A percentile compares a stretch with the other conserved stretches of the same genome.
phyloP scores from a whole-genome alignment of 2,113 vertebrate species.

The Phainopepla nitens region DNA sequence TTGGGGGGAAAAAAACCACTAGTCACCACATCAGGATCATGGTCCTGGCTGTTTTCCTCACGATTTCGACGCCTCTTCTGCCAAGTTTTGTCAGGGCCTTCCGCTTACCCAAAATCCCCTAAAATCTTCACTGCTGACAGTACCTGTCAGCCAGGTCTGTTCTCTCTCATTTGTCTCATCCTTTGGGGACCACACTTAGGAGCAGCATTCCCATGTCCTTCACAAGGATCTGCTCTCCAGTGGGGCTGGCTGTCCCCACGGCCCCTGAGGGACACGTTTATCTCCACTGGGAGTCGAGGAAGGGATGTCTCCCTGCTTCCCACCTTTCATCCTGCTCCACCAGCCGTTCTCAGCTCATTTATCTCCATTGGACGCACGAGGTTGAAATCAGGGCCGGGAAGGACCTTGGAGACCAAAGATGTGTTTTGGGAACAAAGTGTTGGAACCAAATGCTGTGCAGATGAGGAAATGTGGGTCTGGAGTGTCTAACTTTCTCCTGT shows the following conservation, averaged over 20 bases:
- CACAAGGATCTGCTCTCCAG: neutral
- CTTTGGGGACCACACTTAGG: neutral
- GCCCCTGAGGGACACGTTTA: no score
- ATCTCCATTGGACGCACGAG: neutral
- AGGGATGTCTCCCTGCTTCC: neutral
- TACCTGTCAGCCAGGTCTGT: neutral
- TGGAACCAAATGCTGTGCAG: neutral
- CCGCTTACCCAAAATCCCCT: neutral
- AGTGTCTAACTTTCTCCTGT: neutral
- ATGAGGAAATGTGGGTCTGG: neutral
- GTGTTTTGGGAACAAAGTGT: neutral
- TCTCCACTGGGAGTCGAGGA: neutral
- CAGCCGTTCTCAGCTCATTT: neutral
- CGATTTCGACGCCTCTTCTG: neutral
- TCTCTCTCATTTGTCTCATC: neutral
- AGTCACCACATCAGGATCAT: neutral
- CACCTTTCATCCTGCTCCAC: accelerated
- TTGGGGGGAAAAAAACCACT: no score
- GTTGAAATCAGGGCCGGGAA: neutral
- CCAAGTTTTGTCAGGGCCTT: neutral
- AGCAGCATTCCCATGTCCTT: neutral
- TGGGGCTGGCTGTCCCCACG: accelerated
- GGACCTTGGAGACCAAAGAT: neutral
- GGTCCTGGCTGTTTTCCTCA: neutral
- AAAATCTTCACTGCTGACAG: neutral